Evolutionary conservation across 2,113 vertebrate species (phyloP), one percentile per base, ranked within the genome.

Genomic region (Crocuta crocuta): DNA sequence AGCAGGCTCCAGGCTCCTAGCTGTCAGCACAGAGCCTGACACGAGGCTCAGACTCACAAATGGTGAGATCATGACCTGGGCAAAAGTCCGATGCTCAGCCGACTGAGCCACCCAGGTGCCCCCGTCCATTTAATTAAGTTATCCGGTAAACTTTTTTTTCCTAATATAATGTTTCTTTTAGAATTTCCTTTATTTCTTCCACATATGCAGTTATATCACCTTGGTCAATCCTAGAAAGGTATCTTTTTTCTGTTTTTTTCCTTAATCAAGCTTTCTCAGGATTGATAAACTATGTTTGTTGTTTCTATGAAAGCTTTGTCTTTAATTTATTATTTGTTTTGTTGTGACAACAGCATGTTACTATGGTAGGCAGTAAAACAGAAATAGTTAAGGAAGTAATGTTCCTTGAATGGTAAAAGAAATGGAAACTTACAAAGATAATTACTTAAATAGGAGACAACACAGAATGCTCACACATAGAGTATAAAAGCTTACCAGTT

Each of bases 341-440:
- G 16, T 81, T 96, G 83, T 95, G 94, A 87, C 95, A 92, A 92
- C 26, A 97, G 74, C 48, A 88, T 58, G 79, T 63, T 53, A 50
- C 43, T 94, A 74, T 89, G 17, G 21, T 94, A 90, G 33, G 83
- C 83, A 87, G 33, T 95, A 90, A 97, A 97, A 90, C 17, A 89
- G 89, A 76, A 71, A 94, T 70, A 83, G 79, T 96, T 97, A 97
- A 85, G 79, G 39, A 95, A 90, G 74, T 83, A 96, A 92, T 97
- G 93, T 87, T 84, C 92, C 95, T 68, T 95, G 96, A 95, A 95
- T 73, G 50, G 80, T 45, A 61, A 88, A 92, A 84, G 74, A 92
- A 97, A 82, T 71, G 35, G 80, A 80, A 96, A 90, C 10, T 90
- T 95, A 88, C 50, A n/a, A 68, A 95, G 88, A 88, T 95, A 95